Conservation (phyloP, 2,113 vertebrate species). For the Todiramphus saurophagus region DNA sequence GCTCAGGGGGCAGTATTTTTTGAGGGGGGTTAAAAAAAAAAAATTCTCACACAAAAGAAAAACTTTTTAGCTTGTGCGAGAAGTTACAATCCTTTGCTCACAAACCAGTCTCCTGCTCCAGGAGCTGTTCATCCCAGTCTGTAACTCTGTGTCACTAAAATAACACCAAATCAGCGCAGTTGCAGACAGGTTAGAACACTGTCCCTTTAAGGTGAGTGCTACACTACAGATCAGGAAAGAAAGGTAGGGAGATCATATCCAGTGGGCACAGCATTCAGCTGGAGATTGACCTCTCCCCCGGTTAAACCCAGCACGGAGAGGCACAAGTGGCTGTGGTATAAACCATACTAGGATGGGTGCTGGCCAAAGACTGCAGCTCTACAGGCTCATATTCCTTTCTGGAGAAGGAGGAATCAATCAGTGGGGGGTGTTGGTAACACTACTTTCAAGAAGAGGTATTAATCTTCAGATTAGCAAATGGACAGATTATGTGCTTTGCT, state of each 20-base stretch:
- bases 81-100: neutral
- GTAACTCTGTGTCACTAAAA: neutral
- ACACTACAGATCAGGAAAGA: neutral
- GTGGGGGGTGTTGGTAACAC: neutral
- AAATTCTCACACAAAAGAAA: too few relatives aligned
- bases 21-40: too few relatives aligned
- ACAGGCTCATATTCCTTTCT: neutral
- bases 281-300: neutral
- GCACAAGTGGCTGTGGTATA: neutral
- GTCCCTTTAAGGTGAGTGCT: neutral
- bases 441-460: neutral
- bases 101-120: neutral
- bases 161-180: neutral
- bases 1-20: neutral
- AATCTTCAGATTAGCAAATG: accelerated
- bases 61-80: neutral
- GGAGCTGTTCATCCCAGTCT: neutral
- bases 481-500: neutral
- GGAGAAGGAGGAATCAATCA: neutral
- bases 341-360: neutral
- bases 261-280: neutral
- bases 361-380: neutral
- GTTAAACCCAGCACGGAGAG: neutral
- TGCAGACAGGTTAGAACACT: neutral
- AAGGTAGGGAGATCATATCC: neutral